Base-by-base conservation (phyloP, 2,888 invertebrate genomes). In the Lacanobia oleracea region DNA sequence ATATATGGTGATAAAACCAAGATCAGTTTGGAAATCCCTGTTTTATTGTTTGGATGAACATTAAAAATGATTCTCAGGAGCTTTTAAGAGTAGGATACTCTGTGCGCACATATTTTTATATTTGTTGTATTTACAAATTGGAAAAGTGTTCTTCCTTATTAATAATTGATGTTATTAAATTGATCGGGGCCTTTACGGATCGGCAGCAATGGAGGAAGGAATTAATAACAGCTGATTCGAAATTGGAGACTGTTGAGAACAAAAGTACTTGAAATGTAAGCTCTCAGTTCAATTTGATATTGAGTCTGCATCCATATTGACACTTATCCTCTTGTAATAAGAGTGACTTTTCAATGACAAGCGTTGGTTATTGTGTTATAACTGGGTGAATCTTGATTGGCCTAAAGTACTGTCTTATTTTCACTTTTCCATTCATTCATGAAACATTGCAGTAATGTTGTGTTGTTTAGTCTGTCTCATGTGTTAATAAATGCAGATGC, bases 101-200 rank as follows among this genome's bases (percentile, higher is more conserved):
- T 71, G 76, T 72, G 75, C 77, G 75, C 77, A 82, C 80, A 84
- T 83, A 84, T 85, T 82, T 84, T 84, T 84, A 80, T 85, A 85
- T 74, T 82, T 68, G 76, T 82, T 80, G 77, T 82, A 82, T 81
- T 77, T 77, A 77, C 63, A 78, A 83, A 75, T 70, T 72, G 43
- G 40, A 69, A 82, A 75, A 78, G 57, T 78, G 79, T 82, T 83
- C 76, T 76, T 80, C 71, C 74, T 72, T 75, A 79, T 61, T 76
- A 67, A 59, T 73, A 81, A 81, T 83, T 86, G 78, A 66, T 87
- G 81, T 86, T 84, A 73, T 80, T 60, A 77, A 79, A 80, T 65
- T 85, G 74, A 82, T 81, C 75, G 84, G 83, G 87, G 88, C 86
- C 88, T 89, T 87, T 83, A 77, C 54, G 84, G 76, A 88, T 86